A percentile compares a stretch with the other conserved stretches of the same genome.
Conservation (phyloP, 2,113 vertebrate genomes). For the Aphelocoma coerulescens region DNA sequence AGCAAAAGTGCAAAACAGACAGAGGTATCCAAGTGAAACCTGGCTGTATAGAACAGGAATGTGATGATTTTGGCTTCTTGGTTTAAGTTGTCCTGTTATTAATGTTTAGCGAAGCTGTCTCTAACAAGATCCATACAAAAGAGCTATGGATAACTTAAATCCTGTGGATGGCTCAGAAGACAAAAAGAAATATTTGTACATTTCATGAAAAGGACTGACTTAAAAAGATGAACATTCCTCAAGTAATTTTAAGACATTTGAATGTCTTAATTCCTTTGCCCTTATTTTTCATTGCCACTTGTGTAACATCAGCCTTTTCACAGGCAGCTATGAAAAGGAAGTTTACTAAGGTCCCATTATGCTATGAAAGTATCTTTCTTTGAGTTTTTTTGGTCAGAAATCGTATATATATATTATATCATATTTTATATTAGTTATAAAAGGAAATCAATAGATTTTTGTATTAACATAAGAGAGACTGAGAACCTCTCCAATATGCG, state of each 20-base stretch:
- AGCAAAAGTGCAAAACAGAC: not conserved
- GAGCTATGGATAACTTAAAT: not conserved
- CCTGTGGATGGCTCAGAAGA: not conserved
- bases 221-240: not conserved
- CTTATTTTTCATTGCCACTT: not conserved
- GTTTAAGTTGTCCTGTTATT: not conserved
- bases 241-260: not conserved
- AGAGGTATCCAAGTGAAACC: not conserved
- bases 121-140: not conserved
- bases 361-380: not conserved
- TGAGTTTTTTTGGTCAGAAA: not conserved
- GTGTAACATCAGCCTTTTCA: not conserved
- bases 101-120: accelerated
- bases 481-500: not conserved
- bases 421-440: not conserved
- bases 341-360: not conserved
- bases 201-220: not conserved
- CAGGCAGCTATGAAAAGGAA: not conserved
- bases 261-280: not conserved
- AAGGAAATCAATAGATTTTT: not conserved
- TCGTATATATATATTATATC: too few relatives aligned
- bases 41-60: not conserved
- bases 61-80: not conserved
- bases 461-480: not conserved
- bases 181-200: not conserved